Evolutionary conservation across 2,888 invertebrate species (phyloP).

Genomic region (Hanleya hanleyi): DNA sequence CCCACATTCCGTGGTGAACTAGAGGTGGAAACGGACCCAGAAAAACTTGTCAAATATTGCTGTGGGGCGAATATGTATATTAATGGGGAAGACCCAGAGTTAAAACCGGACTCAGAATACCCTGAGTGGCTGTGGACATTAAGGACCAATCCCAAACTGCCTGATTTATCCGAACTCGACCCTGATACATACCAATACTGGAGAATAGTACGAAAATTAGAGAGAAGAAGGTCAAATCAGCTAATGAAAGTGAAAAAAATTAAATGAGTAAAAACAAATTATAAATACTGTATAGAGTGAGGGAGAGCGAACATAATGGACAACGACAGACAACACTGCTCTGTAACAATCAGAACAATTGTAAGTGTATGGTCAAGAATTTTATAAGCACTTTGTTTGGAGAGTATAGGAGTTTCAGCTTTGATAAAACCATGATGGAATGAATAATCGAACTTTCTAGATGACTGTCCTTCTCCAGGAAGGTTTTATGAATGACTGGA

Average conservation of each 20-base stretch:
- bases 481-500: too few species aligned
- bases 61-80: slow-evolving; percentile 90
- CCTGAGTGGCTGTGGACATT: slow-evolving; percentile 94
- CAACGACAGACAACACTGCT: too few species aligned
- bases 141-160: slow-evolving; percentile 78
- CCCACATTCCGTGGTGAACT: slow-evolving; percentile 44
- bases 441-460: too few species aligned
- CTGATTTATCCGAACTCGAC: slow-evolving; percentile 83
- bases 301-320: too few species aligned
- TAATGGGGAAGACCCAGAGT: slow-evolving; percentile 83
- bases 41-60: slow-evolving; percentile 83
- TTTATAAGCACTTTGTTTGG: too few species aligned
- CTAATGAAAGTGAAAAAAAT: slow-evolving; percentile 18
- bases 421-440: too few species aligned
- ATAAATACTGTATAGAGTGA: too few species aligned
- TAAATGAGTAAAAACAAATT: too few species aligned
- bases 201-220: slow-evolving; percentile 79
- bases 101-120: slow-evolving; percentile 86
- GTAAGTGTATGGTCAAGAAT: too few species aligned
- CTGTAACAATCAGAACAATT: too few species aligned
- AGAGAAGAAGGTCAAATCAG: slow-evolving; percentile 41
- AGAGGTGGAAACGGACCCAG: slow-evolving; percentile 86
- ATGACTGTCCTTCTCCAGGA: too few species aligned
- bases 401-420: too few species aligned
- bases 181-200: slow-evolving; percentile 88